Evolutionary conservation across 2,888 invertebrate species (phyloP).

Genomic region (Drosophila algonquin): DNA sequence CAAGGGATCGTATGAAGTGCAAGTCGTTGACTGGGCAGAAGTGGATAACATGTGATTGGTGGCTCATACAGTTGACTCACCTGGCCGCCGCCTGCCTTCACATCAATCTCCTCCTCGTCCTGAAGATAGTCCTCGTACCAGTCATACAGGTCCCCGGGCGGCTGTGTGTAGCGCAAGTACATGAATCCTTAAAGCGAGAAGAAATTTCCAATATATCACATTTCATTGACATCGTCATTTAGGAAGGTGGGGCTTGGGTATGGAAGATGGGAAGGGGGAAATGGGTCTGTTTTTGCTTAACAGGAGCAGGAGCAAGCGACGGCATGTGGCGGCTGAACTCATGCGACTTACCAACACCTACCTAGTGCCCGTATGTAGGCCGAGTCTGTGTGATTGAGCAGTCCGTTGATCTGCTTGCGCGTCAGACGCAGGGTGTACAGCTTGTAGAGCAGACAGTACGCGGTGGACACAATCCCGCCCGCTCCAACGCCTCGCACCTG

Average conservation of each 20-base stretch:
- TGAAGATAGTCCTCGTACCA: conserved; percentile 99
- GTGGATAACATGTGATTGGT: conserved; percentile 34
- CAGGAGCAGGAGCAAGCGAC: conserved; percentile 63
- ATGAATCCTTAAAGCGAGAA: conserved; percentile 86
- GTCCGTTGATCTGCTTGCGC: conserved; percentile 98
- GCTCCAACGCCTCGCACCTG: conserved; percentile 99
- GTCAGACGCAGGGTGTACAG: conserved; percentile 97
- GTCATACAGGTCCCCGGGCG: conserved; percentile 96
- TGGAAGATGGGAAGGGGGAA: background rate
- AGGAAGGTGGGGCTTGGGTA: background rate
- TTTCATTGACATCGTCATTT: background rate
- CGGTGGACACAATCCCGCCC: conserved; percentile 99
- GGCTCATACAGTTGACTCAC: conserved; percentile 82
- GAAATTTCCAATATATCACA: background rate
- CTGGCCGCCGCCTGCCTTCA: conserved; percentile 98
- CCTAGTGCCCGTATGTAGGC: conserved; percentile 98
- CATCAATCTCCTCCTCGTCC: conserved; percentile 98
- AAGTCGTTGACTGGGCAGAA: background rate
- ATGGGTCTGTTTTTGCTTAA: background rate
- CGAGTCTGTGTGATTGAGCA: conserved; percentile 97
- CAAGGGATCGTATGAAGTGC: background rate
- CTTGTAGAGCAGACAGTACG: conserved; percentile 99
- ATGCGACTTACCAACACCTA: conserved; percentile 85
- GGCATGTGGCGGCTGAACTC: conserved; percentile 75
- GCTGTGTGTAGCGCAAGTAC: conserved; percentile 96